These are phyloP conservation scores for Parotocinclus haroldoi DNA, from an alignment of 2,797 vertebrate species.

Conservation along the genomic window DNA sequence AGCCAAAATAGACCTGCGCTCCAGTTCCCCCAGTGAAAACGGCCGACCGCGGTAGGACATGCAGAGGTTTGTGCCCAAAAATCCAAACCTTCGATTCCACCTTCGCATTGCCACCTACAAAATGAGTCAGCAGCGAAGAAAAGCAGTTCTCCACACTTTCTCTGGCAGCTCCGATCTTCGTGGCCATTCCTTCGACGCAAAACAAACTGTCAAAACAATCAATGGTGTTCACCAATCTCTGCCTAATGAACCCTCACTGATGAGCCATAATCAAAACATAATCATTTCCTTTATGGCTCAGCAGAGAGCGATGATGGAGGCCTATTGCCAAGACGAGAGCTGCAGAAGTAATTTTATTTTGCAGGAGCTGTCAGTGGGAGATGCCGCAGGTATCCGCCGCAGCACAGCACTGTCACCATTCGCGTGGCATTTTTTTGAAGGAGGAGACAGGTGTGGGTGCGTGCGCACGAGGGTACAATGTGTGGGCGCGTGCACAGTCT, in stretches of 20 bases:
- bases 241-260: slow-evolving; percentile 33
- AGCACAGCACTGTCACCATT: slow-evolving; percentile 28
- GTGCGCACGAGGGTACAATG: slow-evolving; percentile 27
- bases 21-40: too few species aligned
- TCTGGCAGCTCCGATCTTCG: slow-evolving; percentile 13
- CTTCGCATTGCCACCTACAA: slow-evolving; percentile 4
- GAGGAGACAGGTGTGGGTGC: slow-evolving; percentile 40
- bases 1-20: too few species aligned
- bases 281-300: slow-evolving; percentile 40
- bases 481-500: slow-evolving; percentile 7
- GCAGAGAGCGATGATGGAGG: slow-evolving; percentile 28
- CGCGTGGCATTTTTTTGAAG: slow-evolving; percentile 28
- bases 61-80: neutral
- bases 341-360: slow-evolving; percentile 32
- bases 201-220: slow-evolving; percentile 45
- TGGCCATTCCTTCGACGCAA: slow-evolving; percentile 32
- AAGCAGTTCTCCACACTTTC: slow-evolving; percentile 32
- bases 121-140: slow-evolving; percentile 28
- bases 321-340: slow-evolving; percentile 31
- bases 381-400: slow-evolving; percentile 14
- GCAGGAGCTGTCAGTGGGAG: slow-evolving; percentile 27
- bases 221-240: slow-evolving; percentile 31
- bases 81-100: slow-evolving; percentile 7
- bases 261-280: slow-evolving; percentile 46
- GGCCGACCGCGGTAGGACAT: too few species aligned